These are phyloP conservation scores for Troides oblongomaculatus DNA, from an alignment of 2,888 invertebrate genomes.

Conservation along the genomic window DNA sequence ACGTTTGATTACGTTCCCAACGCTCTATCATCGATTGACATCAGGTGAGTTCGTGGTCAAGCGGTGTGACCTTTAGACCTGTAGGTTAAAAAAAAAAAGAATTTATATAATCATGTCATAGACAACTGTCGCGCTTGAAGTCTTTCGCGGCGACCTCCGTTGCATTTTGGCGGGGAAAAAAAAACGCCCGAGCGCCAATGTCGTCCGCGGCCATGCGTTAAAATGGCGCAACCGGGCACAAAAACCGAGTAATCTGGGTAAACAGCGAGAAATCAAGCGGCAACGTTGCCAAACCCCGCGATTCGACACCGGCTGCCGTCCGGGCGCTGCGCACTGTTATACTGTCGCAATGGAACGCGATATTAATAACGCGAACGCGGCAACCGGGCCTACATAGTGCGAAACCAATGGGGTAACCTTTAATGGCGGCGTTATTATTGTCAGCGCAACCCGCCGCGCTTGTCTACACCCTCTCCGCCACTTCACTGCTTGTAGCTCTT, in stretches of 20 bases:
- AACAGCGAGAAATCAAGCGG: constrained; percentile 74
- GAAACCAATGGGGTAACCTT: too few relatives aligned
- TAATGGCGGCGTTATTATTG: too few relatives aligned
- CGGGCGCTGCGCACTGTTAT: constrained; percentile 19
- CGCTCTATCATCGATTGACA: too few relatives aligned
- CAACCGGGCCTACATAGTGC: too few relatives aligned
- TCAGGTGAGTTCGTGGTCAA: too few relatives aligned
- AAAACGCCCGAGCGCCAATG: constrained; percentile 57
- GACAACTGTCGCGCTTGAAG: constrained; percentile 41
- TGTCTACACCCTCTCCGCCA: too few relatives aligned
- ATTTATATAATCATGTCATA: constrained; percentile 39
- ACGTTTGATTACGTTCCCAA: too few relatives aligned
- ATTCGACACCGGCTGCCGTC: constrained; percentile 43
- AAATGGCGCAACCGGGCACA: constrained; percentile 66
- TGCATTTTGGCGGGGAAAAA: constrained; percentile 64
- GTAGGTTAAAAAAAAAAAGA: neutral
- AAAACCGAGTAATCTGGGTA: constrained; percentile 75
- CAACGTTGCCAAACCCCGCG: constrained; percentile 60
- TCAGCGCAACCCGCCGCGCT: too few relatives aligned
- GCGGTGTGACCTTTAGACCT: too few relatives aligned
- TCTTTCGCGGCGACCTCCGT: constrained; percentile 48
- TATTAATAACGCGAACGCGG: too few relatives aligned
- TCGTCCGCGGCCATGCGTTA: constrained; percentile 71
- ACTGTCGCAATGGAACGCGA: too few relatives aligned
- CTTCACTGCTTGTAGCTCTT: too few relatives aligned